Percentiles rank a stretch among this genome's conserved stretches.
Evolutionary conservation across 2,888 invertebrate species (phyloP).

Genomic region (Dasysyrphus albostriatus): DNA sequence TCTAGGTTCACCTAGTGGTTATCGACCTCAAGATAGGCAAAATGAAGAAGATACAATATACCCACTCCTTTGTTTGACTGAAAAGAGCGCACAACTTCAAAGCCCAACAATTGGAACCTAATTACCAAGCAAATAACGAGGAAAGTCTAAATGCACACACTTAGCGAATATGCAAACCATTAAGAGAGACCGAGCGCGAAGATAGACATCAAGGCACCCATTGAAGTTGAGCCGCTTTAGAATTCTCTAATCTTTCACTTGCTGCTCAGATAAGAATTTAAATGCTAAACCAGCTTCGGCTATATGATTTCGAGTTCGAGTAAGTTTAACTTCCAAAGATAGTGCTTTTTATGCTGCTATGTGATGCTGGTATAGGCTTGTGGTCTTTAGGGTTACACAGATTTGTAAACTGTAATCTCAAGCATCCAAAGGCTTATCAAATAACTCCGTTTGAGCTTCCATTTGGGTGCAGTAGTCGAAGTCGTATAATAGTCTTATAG

Average conservation of each 20-base stretch:
- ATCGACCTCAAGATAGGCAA: conserved; percentile 12
- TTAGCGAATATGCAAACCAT: conserved; percentile 25
- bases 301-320: conserved; percentile 11
- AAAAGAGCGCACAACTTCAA: conserved; percentile 48
- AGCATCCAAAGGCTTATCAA: conserved; percentile 57
- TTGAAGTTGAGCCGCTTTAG: conserved; percentile 56
- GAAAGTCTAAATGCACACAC: conserved; percentile 41
- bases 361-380: conserved; percentile 1
- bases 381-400: conserved; percentile 42
- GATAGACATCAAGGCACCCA: conserved; percentile 59
- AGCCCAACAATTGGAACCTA: conserved; percentile 47
- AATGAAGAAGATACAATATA: conserved; percentile 22
- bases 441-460: conserved; percentile 44
- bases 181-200: conserved; percentile 3
- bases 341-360: background rate
- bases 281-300: conserved; percentile 25
- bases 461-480: conserved; percentile 32
- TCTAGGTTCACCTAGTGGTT: conserved; percentile 2
- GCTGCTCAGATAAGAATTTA: conserved; percentile 33
- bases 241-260: conserved; percentile 53
- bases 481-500: background rate
- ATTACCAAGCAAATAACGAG: conserved; percentile 53
- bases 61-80: conserved; percentile 61
- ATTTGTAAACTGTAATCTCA: conserved; percentile 53
- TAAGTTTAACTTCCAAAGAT: conserved; percentile 35